phyloP scores from a whole-genome alignment of 2,113 vertebrate genomes.

The Corythornis vintsioides region DNA sequence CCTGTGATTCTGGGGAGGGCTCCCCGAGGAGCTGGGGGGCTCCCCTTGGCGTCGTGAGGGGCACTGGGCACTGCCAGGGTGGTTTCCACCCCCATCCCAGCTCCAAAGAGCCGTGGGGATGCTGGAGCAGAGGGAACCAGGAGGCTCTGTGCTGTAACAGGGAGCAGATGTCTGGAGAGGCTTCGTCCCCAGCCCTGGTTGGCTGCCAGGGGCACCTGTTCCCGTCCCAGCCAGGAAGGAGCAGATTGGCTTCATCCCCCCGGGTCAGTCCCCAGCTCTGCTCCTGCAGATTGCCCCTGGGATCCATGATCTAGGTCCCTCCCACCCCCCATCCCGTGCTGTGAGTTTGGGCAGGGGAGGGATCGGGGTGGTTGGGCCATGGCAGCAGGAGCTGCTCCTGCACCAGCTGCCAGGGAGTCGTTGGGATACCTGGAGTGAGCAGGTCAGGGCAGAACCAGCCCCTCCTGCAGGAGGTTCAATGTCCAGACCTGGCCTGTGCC shows the following conservation, averaged over 20 bases:
- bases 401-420: too few species aligned
- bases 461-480: too few species aligned
- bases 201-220: not conserved
- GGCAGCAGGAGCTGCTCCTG: too few species aligned
- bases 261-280: not conserved
- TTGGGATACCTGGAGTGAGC: too few species aligned
- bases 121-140: conserved; percentile 10
- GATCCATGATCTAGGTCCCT: too few species aligned
- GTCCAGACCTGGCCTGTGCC: too few species aligned
- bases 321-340: too few species aligned
- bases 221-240: conserved; percentile 35
- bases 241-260: not conserved
- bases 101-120: not conserved
- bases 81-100: not conserved
- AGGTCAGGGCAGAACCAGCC: too few species aligned
- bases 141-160: not conserved
- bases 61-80: accelerated
- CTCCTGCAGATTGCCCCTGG: not conserved
- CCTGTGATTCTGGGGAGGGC: not conserved
- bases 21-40: not conserved
- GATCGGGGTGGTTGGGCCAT: too few species aligned
- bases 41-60: accelerated
- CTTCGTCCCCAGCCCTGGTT: not conserved
- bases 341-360: too few species aligned
- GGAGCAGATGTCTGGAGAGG: conserved; percentile 34